phyloP scores from a whole-genome alignment of 1,140 invertebrate species.

The Macrobrachium nipponense region DNA sequence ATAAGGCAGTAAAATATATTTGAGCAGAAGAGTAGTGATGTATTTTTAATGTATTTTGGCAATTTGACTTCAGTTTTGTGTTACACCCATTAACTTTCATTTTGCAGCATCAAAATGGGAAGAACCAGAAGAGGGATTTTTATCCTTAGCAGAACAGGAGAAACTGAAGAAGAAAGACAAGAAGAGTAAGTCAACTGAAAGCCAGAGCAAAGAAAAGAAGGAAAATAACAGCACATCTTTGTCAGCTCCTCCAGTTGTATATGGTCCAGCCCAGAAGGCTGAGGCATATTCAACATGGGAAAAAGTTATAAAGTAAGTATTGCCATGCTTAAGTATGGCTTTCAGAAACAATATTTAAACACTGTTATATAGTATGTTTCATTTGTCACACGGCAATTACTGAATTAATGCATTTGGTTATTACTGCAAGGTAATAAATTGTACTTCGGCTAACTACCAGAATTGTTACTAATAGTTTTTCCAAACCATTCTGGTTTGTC shows the following conservation, averaged over 20 bases:
- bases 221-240: constrained; percentile 1
- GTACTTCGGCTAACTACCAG: too few species aligned
- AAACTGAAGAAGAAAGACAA: constrained; percentile 69
- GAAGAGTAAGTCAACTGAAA: neutral
- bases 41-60: too few species aligned
- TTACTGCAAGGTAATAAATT: too few species aligned
- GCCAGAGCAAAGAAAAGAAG: constrained; percentile 65
- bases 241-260: neutral
- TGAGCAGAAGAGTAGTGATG: too few species aligned
- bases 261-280: constrained; percentile 29
- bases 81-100: constrained; percentile 30
- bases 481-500: too few species aligned
- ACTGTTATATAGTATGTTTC: too few species aligned
- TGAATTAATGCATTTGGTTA: too few species aligned
- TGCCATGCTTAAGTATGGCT: neutral
- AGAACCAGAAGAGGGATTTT: constrained; percentile 75
- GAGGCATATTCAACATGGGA: constrained; percentile 32
- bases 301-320: constrained; percentile 23
- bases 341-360: too few species aligned
- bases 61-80: constrained; percentile 4
- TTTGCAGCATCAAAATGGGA: constrained; percentile 76
- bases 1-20: too few species aligned
- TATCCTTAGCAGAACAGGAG: constrained; percentile 75
- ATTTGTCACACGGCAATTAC: too few species aligned
- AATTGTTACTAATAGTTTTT: too few species aligned